Conservation (phyloP, 2,797 vertebrate species). For the Myotis daubentonii region DNA sequence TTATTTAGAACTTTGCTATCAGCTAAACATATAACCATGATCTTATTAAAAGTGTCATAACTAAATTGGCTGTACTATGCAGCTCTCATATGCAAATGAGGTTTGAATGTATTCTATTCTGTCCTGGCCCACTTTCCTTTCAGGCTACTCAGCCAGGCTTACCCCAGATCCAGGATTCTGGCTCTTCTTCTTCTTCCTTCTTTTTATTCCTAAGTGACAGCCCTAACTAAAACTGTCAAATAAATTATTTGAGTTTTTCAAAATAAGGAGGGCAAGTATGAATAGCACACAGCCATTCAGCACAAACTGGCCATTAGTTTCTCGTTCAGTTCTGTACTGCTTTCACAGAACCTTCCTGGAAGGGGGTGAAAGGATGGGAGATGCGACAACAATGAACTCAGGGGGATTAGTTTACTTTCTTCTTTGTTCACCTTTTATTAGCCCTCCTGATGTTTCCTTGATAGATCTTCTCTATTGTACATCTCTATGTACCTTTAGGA, state of each 20-base stretch:
- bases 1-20: not conserved
- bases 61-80: not conserved
- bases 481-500: conserved; percentile 39
- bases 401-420: not conserved
- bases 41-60: not conserved
- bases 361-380: not conserved
- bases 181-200: conserved; percentile 34
- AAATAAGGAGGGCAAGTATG: conserved; percentile 31
- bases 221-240: conserved; percentile 60
- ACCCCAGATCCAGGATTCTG: not conserved
- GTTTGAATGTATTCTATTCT: not conserved
- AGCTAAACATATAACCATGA: not conserved
- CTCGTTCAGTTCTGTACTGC: not conserved
- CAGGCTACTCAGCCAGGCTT: not conserved
- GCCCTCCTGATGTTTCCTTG: not conserved
- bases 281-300: conserved; percentile 11
- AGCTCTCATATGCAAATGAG: not conserved
- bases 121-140: not conserved
- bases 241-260: conserved; percentile 64
- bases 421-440: conserved; percentile 50
- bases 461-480: conserved; percentile 47
- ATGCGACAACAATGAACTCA: not conserved
- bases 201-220: conserved; percentile 43
- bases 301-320: not conserved
- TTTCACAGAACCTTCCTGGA: not conserved